Conservation (phyloP, 2,888 invertebrate genomes). For the Ophion slaviceki region DNA sequence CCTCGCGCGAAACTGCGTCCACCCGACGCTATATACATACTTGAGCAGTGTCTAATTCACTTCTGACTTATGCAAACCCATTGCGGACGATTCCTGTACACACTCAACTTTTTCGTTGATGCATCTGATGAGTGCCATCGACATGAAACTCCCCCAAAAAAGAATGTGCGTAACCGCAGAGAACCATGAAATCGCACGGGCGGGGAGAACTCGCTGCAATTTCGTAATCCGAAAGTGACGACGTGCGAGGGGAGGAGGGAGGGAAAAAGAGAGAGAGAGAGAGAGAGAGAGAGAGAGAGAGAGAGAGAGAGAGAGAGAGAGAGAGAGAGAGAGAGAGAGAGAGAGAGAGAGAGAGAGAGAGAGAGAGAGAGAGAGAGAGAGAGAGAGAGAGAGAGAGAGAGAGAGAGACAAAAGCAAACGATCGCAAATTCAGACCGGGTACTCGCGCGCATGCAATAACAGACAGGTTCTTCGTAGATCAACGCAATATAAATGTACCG, state of each 20-base stretch:
- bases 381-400: constrained; percentile 48
- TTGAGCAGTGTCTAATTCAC: too few relatives aligned
- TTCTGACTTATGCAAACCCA: background rate
- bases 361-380: constrained; percentile 57
- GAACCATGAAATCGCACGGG: constrained; percentile 61
- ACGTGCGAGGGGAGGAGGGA: too few relatives aligned
- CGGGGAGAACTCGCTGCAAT: constrained; percentile 52
- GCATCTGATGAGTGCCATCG: constrained; percentile 12
- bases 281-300: too few relatives aligned
- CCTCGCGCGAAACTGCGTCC: too few relatives aligned
- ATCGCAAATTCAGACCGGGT: constrained; percentile 70
- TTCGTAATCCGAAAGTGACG: constrained; percentile 48
- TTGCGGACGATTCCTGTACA: background rate
- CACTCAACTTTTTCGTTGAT: background rate
- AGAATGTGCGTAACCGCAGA: constrained; percentile 40
- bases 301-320: too few relatives aligned
- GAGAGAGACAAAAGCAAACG: constrained; percentile 68
- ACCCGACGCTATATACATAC: too few relatives aligned
- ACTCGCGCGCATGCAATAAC: constrained; percentile 50
- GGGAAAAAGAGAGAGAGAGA: too few relatives aligned
- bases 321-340: too few relatives aligned
- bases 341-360: too few relatives aligned
- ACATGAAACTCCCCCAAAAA: constrained; percentile 16
- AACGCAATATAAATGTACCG: constrained; percentile 62
- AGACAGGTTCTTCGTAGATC: constrained; percentile 73